phyloP scores from a whole-genome alignment of 2,888 invertebrate species.

The Leptopilina syphax region DNA sequence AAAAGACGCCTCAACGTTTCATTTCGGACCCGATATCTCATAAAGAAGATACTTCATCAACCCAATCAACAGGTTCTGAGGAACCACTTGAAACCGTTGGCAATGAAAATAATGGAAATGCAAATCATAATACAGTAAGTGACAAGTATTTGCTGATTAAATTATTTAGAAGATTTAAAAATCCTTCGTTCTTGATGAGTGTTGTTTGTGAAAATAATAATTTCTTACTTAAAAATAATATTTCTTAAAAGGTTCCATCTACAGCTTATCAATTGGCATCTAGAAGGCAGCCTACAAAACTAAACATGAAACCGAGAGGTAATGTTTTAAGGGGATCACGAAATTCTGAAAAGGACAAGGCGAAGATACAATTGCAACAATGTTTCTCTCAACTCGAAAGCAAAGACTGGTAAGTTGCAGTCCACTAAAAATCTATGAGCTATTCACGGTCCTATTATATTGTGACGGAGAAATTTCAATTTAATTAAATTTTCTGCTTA shows the following conservation, averaged over 20 bases:
- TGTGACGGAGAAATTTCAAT: no score
- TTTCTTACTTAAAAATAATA: not conserved
- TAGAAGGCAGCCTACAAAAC: conserved; percentile 46
- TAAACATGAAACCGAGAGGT: conserved; percentile 63
- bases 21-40: not conserved
- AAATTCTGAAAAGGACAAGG: conserved; percentile 81
- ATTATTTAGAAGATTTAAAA: no score
- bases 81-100: not conserved
- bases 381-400: conserved; percentile 84
- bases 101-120: conserved; percentile 8
- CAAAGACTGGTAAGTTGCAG: conserved; percentile 81
- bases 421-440: no score
- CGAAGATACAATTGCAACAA: conserved; percentile 82
- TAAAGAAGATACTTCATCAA: not conserved
- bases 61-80: conserved; percentile 15
- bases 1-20: conserved; percentile 2
- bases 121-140: not conserved
- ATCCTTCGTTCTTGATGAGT: no score
- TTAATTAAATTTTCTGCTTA: no score
- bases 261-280: conserved; percentile 38
- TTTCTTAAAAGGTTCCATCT: not conserved
- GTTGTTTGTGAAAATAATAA: not conserved
- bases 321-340: conserved; percentile 55
- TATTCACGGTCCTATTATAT: no score
- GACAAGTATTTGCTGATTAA: no score